Evolutionary conservation across 2,113 vertebrate species (phyloP), one percentile per base, ranked within the genome.

Genomic region (Romanogobio albipinnatus): DNA sequence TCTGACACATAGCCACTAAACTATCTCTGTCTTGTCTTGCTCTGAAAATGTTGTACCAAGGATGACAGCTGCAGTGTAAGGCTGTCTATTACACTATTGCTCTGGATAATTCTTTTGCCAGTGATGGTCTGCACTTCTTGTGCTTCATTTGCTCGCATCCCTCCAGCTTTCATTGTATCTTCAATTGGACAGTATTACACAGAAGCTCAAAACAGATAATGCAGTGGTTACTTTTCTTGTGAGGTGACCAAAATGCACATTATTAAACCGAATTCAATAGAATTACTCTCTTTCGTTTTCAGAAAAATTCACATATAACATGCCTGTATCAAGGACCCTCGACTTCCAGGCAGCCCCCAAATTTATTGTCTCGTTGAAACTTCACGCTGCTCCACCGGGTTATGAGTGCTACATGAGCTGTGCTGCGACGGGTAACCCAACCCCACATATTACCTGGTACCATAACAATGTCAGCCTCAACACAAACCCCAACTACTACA

Each of bases 341-440:
- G 88, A 96, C 81, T 91, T 94, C 6, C 88, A 89, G 64, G 93
- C 92, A 79, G 92, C 94, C 71, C 96, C 97, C 0, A 89, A 93
- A 1, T 95, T 97, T 85, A 93, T 95, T 0, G 93, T 96, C 36
- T 94, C 93, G 0, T 87, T 98, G 39, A 96, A 94, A 87, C 83
- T 88, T 1, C 96, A 96, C 1, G 89, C 94, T 39, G 93, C 96
- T 86, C 95, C 94, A 0, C 81, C 78, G 0, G 96, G 96, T 51
- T 97, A 94, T 0, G 95, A 97, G 86, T 96, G 97, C 74, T 90
- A 68, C 82, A 97, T 98, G 96, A 98, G 93, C 90, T 98, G 97
- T 1, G 96, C 97, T 0, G 93, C 96, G 2, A 92, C 86, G 4
- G 97, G 97, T 8, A 84, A 94, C 1, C 97, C 97, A 0, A 4